Evolutionary conservation across 2,888 invertebrate species (phyloP), one percentile per base, ranked within the genome.

Genomic region (Drosophila macrothrix): DNA sequence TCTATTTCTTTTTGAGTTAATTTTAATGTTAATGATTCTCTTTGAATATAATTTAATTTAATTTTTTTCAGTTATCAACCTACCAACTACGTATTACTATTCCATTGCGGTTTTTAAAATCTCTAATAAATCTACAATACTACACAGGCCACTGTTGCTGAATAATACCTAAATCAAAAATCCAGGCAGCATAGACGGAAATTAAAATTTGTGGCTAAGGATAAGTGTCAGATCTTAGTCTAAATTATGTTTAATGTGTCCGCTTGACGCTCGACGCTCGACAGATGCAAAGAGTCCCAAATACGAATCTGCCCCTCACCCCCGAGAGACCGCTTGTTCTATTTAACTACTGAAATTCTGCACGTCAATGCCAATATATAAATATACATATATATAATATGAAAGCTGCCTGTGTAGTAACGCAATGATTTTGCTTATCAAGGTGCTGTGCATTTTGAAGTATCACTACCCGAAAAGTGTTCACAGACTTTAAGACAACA

Each of bases 271-370:
- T 53, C 41, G 25, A 39, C 25, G 58, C 61, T 53, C 41, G 65
- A 56, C 65, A 65, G 46, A 50, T 53, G 41, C 50, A 61, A 53
- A 43, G 43, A 37, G 35, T 50, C 37, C 50, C 29, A 22, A 43
- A 6, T 16, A n/a, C 25, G 43, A 37, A 37, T n/a, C 29, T n/a
- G 31, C 19, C 2, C 4, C 35, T 5, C 25, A 37, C 28, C 5
- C 31, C 46, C 49, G 25, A 64, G 54, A 54, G 41, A 53, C 29
- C 19, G 49, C 53, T 55, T 54, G 58, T 53, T 39, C 64, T 76
- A 87, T 78, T 87, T 72, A 67, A 60, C 84, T 87, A 87, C 82
- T 83, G 76, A 72, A 72, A 76, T 71, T 72, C 31, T 29, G 43
- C 25, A 29, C 33, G 14, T 25, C 53, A 35, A 37, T 33, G 5